phyloP scores from a whole-genome alignment of 2,113 vertebrate species.

The Myrmecobius fasciatus region DNA sequence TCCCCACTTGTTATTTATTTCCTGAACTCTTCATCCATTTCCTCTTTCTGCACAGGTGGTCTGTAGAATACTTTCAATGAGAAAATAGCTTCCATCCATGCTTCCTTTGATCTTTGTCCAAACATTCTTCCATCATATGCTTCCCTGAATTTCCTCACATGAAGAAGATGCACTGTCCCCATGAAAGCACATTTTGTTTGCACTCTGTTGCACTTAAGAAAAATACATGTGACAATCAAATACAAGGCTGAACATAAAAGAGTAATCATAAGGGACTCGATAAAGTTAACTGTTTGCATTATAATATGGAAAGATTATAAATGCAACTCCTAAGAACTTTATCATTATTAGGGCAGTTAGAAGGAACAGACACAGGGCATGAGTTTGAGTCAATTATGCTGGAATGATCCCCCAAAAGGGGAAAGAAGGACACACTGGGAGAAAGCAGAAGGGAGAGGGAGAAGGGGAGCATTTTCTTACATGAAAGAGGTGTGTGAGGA shows the following conservation, averaged over 20 bases:
- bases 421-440: not conserved
- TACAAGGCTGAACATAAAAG: not conserved
- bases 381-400: not conserved
- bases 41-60: not conserved
- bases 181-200: not conserved
- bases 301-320: not conserved
- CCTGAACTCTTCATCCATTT: not conserved
- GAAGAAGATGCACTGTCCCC: not conserved
- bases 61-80: not conserved
- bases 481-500: not conserved
- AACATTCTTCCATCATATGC: not conserved
- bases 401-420: not conserved
- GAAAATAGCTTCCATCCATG: not conserved
- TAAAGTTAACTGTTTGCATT: not conserved
- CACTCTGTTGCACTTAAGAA: not conserved
- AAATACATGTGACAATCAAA: not conserved
- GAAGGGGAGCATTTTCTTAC: not conserved
- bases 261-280: not conserved
- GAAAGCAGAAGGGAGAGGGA: too few relatives aligned
- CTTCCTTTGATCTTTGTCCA: not conserved
- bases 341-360: not conserved
- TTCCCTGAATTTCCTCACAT: not conserved
- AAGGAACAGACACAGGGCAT: not conserved
- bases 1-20: not conserved
- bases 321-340: not conserved